Evolutionary conservation across 2,113 vertebrate species (phyloP).

Genomic region (Platysteira castanea): DNA sequence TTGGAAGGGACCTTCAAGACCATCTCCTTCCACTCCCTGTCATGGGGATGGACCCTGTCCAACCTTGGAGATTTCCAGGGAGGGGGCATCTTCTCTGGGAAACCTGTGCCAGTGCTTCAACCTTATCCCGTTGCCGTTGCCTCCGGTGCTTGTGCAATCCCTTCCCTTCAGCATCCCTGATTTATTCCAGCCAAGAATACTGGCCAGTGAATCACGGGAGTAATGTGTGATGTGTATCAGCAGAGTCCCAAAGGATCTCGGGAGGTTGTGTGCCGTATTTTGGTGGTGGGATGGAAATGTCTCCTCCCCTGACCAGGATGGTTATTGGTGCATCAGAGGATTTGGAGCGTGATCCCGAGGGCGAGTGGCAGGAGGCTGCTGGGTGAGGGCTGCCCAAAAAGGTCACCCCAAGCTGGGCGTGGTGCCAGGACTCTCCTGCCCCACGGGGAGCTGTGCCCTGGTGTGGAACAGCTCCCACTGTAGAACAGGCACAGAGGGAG

Average conservation of each 20-base stretch:
- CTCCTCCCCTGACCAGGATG: neutral
- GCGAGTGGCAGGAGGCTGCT: neutral
- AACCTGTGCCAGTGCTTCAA: neutral
- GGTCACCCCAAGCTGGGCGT: neutral
- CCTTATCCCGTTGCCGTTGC: too few species aligned
- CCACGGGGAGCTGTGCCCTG: neutral
- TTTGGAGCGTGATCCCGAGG: neutral
- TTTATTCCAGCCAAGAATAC: neutral
- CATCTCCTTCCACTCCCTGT: neutral
- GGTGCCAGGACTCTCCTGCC: neutral
- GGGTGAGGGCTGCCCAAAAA: neutral
- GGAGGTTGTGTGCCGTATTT: rapidly evolving
- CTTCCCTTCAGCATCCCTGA: neutral
- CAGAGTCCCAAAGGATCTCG: neutral
- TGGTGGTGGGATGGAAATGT: neutral
- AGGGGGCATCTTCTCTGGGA: neutral
- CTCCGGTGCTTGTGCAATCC: neutral
- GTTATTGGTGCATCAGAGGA: neutral
- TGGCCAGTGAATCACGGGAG: neutral
- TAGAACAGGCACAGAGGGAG: neutral
- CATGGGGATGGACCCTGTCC: neutral
- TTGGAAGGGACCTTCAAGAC: neutral
- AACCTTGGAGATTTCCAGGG: neutral
- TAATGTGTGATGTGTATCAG: neutral
- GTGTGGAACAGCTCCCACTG: rapidly evolving